phyloP scores from a whole-genome alignment of 2,797 vertebrate genomes.

The Amblyraja radiata region DNA sequence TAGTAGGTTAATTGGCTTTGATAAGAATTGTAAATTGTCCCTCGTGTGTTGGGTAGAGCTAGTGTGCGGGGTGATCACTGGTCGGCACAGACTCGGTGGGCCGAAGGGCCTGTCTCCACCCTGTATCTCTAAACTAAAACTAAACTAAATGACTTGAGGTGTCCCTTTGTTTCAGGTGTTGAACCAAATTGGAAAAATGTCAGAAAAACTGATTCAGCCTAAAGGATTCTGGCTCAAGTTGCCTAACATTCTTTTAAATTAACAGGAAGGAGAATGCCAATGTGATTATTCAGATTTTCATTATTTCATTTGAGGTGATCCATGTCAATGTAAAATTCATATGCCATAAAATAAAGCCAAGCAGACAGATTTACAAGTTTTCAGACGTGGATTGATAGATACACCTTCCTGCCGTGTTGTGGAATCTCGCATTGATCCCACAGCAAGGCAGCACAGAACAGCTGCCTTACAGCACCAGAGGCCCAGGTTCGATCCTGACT shows the following conservation, averaged over 20 bases:
- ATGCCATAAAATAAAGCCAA: background rate
- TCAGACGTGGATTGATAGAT: background rate
- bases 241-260: background rate
- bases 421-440: background rate
- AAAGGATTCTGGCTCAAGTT: conserved; percentile 23
- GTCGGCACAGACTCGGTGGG: too few species aligned
- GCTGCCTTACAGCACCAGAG: too few species aligned
- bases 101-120: too few species aligned
- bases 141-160: background rate
- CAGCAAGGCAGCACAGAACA: too few species aligned
- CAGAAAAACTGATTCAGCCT: background rate
- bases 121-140: too few species aligned
- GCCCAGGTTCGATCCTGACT: too few species aligned
- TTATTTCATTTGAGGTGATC: conserved; percentile 16
- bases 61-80: too few species aligned
- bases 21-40: too few species aligned
- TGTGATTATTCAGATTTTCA: background rate
- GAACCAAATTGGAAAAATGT: background rate
- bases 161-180: conserved; percentile 5
- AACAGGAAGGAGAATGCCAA: background rate
- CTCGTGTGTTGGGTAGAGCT: too few species aligned
- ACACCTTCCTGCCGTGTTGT: background rate
- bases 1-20: too few species aligned
- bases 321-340: background rate
- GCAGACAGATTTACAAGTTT: background rate